Conservation (phyloP, 1,140 invertebrate genomes). For the Drosophila parvula region DNA sequence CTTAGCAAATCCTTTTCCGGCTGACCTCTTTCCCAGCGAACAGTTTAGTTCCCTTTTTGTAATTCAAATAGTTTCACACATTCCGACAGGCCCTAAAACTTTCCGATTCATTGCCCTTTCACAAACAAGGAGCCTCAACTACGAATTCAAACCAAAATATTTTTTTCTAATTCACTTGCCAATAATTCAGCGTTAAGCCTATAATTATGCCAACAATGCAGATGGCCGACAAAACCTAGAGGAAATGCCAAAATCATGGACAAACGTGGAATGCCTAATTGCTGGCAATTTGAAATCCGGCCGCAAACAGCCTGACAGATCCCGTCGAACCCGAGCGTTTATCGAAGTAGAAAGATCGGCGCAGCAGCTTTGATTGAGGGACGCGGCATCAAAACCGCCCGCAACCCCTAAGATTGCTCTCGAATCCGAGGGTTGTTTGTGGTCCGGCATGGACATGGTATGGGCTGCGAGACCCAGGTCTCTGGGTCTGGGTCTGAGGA, state of each 20-base stretch:
- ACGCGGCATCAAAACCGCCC: slow-evolving; percentile 22
- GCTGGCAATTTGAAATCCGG: slow-evolving; percentile 64
- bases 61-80: slow-evolving; percentile 39
- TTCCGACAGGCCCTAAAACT: slow-evolving; percentile 23
- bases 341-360: slow-evolving; percentile 72
- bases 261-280: slow-evolving; percentile 62
- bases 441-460: slow-evolving; percentile 46
- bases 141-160: slow-evolving; percentile 47
- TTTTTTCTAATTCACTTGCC: slow-evolving; percentile 76
- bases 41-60: slow-evolving; percentile 11
- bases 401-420: slow-evolving; percentile 60
- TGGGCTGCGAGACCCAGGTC: slow-evolving; percentile 11
- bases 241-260: slow-evolving; percentile 19
- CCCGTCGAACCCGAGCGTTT: slow-evolving; percentile 40
- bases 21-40: slow-evolving; percentile 12
- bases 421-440: slow-evolving; percentile 69
- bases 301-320: slow-evolving; percentile 37
- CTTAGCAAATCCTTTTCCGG: not conserved
- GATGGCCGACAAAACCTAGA: slow-evolving; percentile 34
- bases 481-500: not conserved
- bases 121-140: slow-evolving; percentile 33
- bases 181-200: slow-evolving; percentile 70
- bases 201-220: slow-evolving; percentile 76
- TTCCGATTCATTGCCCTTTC: slow-evolving; percentile 29
- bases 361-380: slow-evolving; percentile 68